Base-by-base conservation (phyloP, 2,113 vertebrate genomes). In the Lasiurus borealis region DNA sequence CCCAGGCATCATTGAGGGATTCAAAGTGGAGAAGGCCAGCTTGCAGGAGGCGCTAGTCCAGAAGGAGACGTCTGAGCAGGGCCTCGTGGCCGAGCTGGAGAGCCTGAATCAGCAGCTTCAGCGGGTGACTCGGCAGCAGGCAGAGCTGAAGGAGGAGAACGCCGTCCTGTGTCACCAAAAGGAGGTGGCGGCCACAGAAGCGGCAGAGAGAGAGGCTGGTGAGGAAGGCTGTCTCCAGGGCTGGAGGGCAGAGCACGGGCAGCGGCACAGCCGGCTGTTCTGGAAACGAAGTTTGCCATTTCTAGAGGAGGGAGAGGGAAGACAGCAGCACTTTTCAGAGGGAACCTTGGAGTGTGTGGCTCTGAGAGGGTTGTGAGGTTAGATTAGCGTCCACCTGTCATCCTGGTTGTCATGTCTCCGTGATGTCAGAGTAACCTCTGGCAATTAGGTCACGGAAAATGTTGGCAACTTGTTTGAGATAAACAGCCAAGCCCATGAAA, bases 1-100 rank as follows among this genome's bases (percentile, higher is more conserved):
- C 23, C 3, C 66, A 99, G 99, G 99, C 27, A 98, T 99, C 88
- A 97, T 99, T 1, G 99, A 99, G 71, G 99, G 99, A 57, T 99
- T 99, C 2, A 97, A 98, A 89, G 98, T 98, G 71, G 99, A 99
- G 97, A 99, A 99, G 93, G 98, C 98, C 0, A 59, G 96, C 0
- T 88, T 99, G 46, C 99, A 99, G 97, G 99, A 99, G 94, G 97
- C 97, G 0, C 95, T 99, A 88, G 98, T 97, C 91, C 98, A 98
- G 96, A 99, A 99, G 96, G 99, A 99, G 88, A 94, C 95, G 0
- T 98, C 98, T 0, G 99, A 99, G 86, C 98, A 98, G 94, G 97
- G 92, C 31, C 98, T 99, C 0, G 98, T 98, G 10, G 95, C 98
- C 68, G 99, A 99, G 96, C 97, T 99, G 97, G 99, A 99, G 95